These are phyloP conservation scores for Apomyelois bistriatella DNA, from an alignment of 2,888 invertebrate genomes.

Conservation along the genomic window DNA sequence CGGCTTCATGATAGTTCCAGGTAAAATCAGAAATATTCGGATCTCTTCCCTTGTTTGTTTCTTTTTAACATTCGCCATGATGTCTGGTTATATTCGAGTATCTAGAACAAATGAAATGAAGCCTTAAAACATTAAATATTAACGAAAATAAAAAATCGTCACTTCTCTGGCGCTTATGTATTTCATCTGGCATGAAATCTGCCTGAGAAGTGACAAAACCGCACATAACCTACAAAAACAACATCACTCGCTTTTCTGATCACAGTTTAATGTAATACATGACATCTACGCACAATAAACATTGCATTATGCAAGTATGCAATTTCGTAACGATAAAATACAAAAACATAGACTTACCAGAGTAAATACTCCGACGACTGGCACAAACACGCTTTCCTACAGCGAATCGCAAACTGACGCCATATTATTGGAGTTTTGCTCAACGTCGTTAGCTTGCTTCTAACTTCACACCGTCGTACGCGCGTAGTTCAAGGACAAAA, in stretches of 20 bases:
- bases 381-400: conserved; percentile 17
- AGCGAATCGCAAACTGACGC: conserved; percentile 15
- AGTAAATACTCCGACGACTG: conserved; percentile 18
- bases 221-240: conserved; percentile 21
- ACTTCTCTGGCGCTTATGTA: conserved; percentile 19
- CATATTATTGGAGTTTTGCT: conserved; percentile 13
- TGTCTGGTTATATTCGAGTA: conserved; percentile 15
- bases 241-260: conserved; percentile 14
- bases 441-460: conserved; percentile 17
- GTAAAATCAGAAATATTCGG: conserved; percentile 22
- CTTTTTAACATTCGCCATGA: conserved; percentile 16
- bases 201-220: conserved; percentile 24
- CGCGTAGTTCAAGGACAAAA: conserved; percentile 15
- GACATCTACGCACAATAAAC: conserved; percentile 19
- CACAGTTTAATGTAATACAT: conserved; percentile 16
- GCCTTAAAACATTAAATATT: conserved; percentile 16
- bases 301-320: conserved; percentile 16
- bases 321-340: conserved; percentile 16
- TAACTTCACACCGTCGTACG: conserved; percentile 19
- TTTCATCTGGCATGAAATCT: conserved; percentile 19
- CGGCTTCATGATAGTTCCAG: conserved; percentile 26
- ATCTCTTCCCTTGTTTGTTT: conserved; percentile 21
- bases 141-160: conserved; percentile 15
- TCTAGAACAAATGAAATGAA: background rate
- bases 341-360: conserved; percentile 18